These are phyloP conservation scores for Morpho deidamia DNA, from an alignment of 2,888 invertebrate genomes.

Conservation along the genomic window DNA sequence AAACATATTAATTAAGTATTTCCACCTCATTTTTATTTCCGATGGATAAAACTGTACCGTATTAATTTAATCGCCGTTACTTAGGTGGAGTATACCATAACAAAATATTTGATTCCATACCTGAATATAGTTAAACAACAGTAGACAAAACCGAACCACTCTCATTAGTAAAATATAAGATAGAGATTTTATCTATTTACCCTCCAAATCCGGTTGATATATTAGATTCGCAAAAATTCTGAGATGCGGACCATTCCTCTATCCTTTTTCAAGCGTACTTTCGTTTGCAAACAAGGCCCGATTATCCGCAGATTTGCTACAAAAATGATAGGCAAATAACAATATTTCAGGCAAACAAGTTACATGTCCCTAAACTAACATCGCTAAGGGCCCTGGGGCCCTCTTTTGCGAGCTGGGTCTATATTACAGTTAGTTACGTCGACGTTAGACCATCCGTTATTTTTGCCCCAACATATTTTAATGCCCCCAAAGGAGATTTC, in stretches of 20 bases:
- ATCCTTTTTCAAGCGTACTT: constrained; percentile 46
- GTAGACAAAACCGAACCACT: no score
- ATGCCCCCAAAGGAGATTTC: constrained; percentile 55
- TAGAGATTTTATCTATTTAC: not conserved
- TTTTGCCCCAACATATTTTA: constrained; percentile 73
- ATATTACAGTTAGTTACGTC: constrained; percentile 64
- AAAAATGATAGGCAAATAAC: constrained; percentile 73
- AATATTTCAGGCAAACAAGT: constrained; percentile 71
- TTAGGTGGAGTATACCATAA: no score
- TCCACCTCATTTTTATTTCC: no score
- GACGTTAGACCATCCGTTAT: constrained; percentile 67
- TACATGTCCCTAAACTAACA: constrained; percentile 65
- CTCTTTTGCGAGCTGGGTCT: constrained; percentile 49
- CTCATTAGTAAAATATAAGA: no score
- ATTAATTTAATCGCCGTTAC: no score
- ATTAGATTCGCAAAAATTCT: constrained; percentile 13
- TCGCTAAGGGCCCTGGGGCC: constrained; percentile 47
- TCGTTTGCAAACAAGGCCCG: constrained; percentile 58
- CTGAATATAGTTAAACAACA: no score
- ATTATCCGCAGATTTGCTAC: constrained; percentile 65
- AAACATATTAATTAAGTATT: no score
- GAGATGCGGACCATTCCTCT: constrained; percentile 28
- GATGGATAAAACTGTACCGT: no score
- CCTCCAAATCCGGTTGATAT: not conserved
- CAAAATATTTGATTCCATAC: no score